Evolutionary conservation across 53 echinoderm and acorn worm genomes (phyloP), one percentile per base, ranked within the genome.

Genomic region (Holothuria scabra): DNA sequence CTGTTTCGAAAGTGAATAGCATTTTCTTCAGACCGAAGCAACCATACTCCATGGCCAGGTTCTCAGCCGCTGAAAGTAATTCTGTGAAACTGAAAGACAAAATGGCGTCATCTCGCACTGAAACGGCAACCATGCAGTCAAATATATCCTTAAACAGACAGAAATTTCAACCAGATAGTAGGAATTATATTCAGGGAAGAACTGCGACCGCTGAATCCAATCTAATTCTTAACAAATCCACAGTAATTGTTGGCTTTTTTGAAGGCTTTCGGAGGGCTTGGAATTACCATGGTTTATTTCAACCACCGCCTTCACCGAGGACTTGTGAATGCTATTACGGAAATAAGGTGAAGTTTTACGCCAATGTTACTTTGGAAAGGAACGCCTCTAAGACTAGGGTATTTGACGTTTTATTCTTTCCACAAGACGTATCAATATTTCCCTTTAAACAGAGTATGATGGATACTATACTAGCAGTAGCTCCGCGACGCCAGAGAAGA

Each of bases 331-430:
- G n/a, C n/a, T n/a, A n/a, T n/a, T n/a, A n/a, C 29, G 29, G 8
- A 13, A 46, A 20, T 14, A 20, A 20, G 20, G 13, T 20, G 13
- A 14, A 12, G 12, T 57, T 34, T 41, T 38, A 72, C 20, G 46
- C 24, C 41, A 9, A 5, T 9, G 58, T 57, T 57, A 57, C 58
- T 57, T 21, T 72, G 41, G 74, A 72, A 38, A 72, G 20, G 46
- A 13, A 72, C 25, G 31, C 46, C 16, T 20, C 5, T 44, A 38
- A 72, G 8, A 41, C 46, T 41, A 46, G 74, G 2, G 9, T 44
- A 37, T 72, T 72, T 41, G 74, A 72, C n/a, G 16, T 72, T 8
- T 34, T 72, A 16, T 72, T 72, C 46, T 10, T 72, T n/a, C 74
- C 74, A 9, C 38, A 72, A 37, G 74, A 72, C 46, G 74, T 72